These are phyloP conservation scores for Planiliza haematocheilus DNA, from an alignment of 2,113 vertebrate genomes.

Conservation along the genomic window DNA sequence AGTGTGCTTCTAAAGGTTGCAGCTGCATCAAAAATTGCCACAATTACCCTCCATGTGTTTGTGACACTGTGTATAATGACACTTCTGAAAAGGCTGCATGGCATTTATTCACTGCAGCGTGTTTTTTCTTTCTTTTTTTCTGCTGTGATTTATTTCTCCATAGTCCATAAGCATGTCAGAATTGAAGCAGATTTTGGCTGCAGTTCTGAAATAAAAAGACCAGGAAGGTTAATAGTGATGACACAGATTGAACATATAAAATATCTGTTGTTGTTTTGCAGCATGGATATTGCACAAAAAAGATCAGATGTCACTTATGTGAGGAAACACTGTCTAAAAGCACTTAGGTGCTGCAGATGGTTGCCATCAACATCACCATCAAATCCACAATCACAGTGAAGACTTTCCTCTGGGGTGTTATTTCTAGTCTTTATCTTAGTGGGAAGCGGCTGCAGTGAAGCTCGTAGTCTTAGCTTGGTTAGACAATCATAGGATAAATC, in stretches of 20 bases:
- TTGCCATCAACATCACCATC: slow-evolving; percentile 43
- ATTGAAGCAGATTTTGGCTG: background rate
- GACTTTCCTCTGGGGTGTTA: slow-evolving; percentile 29
- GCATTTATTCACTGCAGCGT: slow-evolving; percentile 4
- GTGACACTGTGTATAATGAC: slow-evolving; percentile 3
- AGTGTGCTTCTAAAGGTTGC: slow-evolving; percentile 4
- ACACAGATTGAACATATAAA: background rate
- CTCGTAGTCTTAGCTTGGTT: background rate
- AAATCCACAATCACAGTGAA: slow-evolving; percentile 40
- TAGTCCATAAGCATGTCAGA: background rate
- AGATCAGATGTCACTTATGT: background rate
- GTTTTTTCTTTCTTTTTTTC: no score
- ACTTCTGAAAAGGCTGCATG: slow-evolving; percentile 7
- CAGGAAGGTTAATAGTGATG: background rate
- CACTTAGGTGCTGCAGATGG: slow-evolving; percentile 44
- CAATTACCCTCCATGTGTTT: slow-evolving; percentile 34
- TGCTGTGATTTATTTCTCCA: slow-evolving; percentile 5
- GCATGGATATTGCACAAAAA: background rate
- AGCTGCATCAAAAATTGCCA: slow-evolving; percentile 33
- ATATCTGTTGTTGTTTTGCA: slow-evolving; percentile 1
- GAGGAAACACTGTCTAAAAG: background rate
- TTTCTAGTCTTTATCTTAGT: slow-evolving; percentile 36
- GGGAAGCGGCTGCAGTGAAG: background rate
- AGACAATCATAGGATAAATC: no score
- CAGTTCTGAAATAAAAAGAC: no score